These are phyloP conservation scores for Turritopsis dohrnii DNA, from an alignment of 30 jellyfish, hydroid and myxozoan genomes.

Conservation along the genomic window DNA sequence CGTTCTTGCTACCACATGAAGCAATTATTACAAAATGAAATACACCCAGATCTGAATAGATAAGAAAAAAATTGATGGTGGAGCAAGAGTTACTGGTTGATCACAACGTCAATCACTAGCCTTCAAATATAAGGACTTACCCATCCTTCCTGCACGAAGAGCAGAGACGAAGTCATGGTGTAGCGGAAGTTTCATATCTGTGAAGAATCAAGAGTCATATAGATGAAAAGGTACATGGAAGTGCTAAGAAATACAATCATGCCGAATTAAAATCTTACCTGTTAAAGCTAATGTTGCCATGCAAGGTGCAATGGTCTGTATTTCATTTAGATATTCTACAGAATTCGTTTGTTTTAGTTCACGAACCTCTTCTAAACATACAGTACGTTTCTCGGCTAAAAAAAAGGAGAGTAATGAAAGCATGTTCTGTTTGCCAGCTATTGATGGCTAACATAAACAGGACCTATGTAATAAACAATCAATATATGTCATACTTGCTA, in stretches of 20 bases:
- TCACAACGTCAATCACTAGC: too few species aligned
- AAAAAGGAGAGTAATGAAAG: background rate
- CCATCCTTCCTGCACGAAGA: slow-evolving; percentile 92
- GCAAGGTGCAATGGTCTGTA: slow-evolving; percentile 72
- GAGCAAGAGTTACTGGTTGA: background rate
- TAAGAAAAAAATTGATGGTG: background rate
- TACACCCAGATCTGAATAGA: slow-evolving; percentile 80
- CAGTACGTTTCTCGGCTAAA: slow-evolving; percentile 86
- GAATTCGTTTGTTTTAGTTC: slow-evolving; percentile 45
- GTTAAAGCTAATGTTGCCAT: slow-evolving; percentile 65
- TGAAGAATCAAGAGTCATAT: too few species aligned
- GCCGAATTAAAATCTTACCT: too few species aligned
- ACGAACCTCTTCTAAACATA: slow-evolving; percentile 93
- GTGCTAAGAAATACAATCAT: too few species aligned
- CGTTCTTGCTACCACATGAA: slow-evolving; percentile 84
- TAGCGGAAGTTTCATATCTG: slow-evolving; percentile 86
- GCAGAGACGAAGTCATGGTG: slow-evolving; percentile 91
- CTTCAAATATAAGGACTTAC: slow-evolving; percentile 35
- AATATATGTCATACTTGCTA: slow-evolving; percentile 54
- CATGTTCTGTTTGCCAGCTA: too few species aligned
- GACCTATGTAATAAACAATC: too few species aligned
- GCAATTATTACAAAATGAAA: slow-evolving; percentile 87
- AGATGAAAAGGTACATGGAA: too few species aligned
- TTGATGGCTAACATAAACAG: too few species aligned
- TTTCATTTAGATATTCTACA: background rate